phyloP scores from a whole-genome alignment of 2,113 vertebrate species.

The Epinephelus cyanopodus region DNA sequence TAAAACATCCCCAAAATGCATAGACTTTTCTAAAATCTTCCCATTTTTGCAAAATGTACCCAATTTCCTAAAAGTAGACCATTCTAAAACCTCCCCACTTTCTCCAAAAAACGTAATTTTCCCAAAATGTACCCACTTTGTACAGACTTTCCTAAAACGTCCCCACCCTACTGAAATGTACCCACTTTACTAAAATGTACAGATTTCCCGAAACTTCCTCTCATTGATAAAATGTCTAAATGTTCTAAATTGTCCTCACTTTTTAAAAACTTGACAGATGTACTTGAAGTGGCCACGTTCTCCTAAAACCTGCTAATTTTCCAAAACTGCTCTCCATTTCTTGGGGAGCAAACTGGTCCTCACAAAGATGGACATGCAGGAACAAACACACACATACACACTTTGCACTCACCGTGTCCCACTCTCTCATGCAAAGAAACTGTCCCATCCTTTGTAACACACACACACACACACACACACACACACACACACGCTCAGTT shows the following conservation, averaged over 20 bases:
- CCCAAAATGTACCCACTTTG: too few species aligned
- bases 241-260: not conserved
- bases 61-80: too few species aligned
- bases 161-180: not conserved
- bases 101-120: too few species aligned
- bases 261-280: not conserved
- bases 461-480: conserved; percentile 33
- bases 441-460: conserved; percentile 28
- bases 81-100: too few species aligned
- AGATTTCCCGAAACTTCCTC: too few species aligned
- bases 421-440: conserved; percentile 21
- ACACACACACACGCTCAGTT: conserved; percentile 19
- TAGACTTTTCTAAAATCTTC: too few species aligned
- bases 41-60: too few species aligned
- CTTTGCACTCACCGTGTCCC: not conserved
- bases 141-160: too few species aligned
- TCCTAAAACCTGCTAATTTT: too few species aligned
- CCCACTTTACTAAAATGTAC: not conserved
- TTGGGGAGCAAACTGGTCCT: conserved; percentile 3
- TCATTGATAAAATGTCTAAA: too few species aligned
- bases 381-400: not conserved
- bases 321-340: not conserved
- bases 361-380: not conserved
- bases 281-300: not conserved
- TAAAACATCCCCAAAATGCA: too few species aligned